phyloP scores from a whole-genome alignment of 1,140 invertebrate species.

The Drosophila punjabiensis region DNA sequence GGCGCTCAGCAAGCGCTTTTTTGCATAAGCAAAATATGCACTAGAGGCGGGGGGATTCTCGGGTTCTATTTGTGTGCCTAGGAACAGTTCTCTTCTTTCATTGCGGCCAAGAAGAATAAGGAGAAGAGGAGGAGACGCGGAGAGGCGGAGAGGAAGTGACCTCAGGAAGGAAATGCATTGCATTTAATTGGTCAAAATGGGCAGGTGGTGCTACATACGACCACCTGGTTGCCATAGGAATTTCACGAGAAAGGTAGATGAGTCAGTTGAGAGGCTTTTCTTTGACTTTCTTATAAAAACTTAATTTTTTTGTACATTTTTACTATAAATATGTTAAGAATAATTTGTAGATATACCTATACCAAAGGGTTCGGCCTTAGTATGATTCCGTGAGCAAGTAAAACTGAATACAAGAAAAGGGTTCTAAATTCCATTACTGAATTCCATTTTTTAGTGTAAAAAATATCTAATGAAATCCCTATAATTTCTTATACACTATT shows the following conservation, averaged over 20 bases:
- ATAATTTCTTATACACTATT: too few species aligned
- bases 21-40: slow-evolving; percentile 60
- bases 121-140: not conserved
- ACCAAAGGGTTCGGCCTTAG: slow-evolving; percentile 7
- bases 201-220: slow-evolving; percentile 11
- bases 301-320: not conserved
- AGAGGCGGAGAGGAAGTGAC: slow-evolving; percentile 63
- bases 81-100: slow-evolving; percentile 34
- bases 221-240: slow-evolving; percentile 26
- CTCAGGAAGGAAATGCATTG: slow-evolving; percentile 78
- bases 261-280: not conserved
- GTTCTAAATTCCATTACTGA: too few species aligned
- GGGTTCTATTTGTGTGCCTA: slow-evolving; percentile 53
- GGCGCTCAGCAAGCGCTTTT: slow-evolving; percentile 66
- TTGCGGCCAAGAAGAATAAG: slow-evolving; percentile 1
- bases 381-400: too few species aligned
- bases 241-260: slow-evolving; percentile 5
- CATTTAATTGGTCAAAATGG: slow-evolving; percentile 73
- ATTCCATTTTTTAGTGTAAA: not conserved
- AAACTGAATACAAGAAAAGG: too few species aligned
- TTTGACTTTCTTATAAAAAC: too few species aligned
- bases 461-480: rapidly evolving
- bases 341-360: not conserved
- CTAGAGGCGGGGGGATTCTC: not conserved
- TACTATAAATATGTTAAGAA: not conserved